Conservation (phyloP, 1,140 invertebrate genomes). For the Schmidtea mediterranea region DNA sequence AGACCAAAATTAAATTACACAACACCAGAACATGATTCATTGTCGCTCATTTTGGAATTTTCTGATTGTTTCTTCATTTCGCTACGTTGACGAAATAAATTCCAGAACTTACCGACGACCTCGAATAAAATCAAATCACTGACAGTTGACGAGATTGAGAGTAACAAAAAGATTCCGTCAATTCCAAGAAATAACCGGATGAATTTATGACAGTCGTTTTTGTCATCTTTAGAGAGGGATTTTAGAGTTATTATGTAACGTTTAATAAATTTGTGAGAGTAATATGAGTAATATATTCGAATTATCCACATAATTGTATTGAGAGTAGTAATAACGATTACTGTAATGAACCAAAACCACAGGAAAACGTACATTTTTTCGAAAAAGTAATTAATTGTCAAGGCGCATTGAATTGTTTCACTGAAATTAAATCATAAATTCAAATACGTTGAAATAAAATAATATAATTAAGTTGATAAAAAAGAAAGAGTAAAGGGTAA, state of each 20-base stretch:
- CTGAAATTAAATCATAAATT: no score
- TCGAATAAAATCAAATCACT: slow-evolving; percentile 8
- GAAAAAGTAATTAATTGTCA: slow-evolving; percentile 9
- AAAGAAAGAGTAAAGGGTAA: no score
- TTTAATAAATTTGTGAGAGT: slow-evolving; percentile 20
- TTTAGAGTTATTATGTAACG: slow-evolving; percentile 26
- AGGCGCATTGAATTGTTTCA: slow-evolving; percentile 9
- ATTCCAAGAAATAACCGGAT: slow-evolving; percentile 7
- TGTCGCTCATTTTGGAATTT: no score
- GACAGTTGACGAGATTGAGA: slow-evolving; percentile 8
- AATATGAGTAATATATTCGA: slow-evolving; percentile 2
- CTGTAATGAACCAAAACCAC: slow-evolving; percentile 5
- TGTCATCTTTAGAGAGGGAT: slow-evolving; percentile 10
- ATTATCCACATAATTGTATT: slow-evolving; percentile 3
- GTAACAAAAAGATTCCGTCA: slow-evolving; percentile 10
- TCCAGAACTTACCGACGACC: background rate
- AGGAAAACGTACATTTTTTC: slow-evolving; percentile 7
- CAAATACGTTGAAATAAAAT: background rate
- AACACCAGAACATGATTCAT: no score
- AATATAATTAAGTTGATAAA: background rate
- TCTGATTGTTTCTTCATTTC: no score
- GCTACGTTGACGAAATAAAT: no score
- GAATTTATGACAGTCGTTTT: slow-evolving; percentile 7
- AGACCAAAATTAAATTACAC: no score
- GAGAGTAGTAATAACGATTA: background rate